phyloP scores from a whole-genome alignment of 2,888 invertebrate species.

The Eristalis tenax region DNA sequence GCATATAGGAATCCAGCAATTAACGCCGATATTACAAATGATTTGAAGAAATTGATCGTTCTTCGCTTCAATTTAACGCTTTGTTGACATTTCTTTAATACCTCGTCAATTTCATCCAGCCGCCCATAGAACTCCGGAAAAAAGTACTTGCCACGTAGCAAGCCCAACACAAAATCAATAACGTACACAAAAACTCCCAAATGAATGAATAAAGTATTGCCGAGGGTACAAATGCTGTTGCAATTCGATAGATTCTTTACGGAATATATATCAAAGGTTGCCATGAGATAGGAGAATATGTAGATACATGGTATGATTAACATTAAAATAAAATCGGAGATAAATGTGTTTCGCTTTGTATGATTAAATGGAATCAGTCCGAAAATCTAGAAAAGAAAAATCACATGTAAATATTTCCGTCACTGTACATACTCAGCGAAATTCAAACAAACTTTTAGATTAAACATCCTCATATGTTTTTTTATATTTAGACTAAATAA shows the following conservation, averaged over 20 bases:
- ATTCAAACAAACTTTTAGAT: neutral
- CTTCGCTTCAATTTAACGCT: slow-evolving; percentile 61
- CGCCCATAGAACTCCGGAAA: slow-evolving; percentile 76
- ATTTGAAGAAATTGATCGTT: slow-evolving; percentile 75
- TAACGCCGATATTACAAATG: slow-evolving; percentile 73
- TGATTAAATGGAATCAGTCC: slow-evolving; percentile 78
- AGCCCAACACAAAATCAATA: slow-evolving; percentile 74
- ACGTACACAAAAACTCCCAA: slow-evolving; percentile 78
- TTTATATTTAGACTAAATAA: too few relatives aligned
- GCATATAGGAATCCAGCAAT: slow-evolving; percentile 73
- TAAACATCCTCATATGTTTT: too few relatives aligned
- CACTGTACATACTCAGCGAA: too few relatives aligned
- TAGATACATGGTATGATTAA: slow-evolving; percentile 76
- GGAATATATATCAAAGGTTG: slow-evolving; percentile 63
- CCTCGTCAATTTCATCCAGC: slow-evolving; percentile 76
- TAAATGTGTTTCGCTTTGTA: slow-evolving; percentile 66
- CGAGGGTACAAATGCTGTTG: slow-evolving; percentile 77
- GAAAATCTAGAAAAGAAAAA: slow-evolving; percentile 73
- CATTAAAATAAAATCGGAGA: slow-evolving; percentile 77
- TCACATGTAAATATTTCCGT: neutral
- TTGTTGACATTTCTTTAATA: slow-evolving; percentile 75
- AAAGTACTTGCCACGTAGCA: slow-evolving; percentile 77
- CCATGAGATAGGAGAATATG: slow-evolving; percentile 75
- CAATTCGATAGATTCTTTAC: slow-evolving; percentile 73
- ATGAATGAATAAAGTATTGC: slow-evolving; percentile 76